Conservation (phyloP, 1,140 invertebrate species). For the Musca domestica region DNA sequence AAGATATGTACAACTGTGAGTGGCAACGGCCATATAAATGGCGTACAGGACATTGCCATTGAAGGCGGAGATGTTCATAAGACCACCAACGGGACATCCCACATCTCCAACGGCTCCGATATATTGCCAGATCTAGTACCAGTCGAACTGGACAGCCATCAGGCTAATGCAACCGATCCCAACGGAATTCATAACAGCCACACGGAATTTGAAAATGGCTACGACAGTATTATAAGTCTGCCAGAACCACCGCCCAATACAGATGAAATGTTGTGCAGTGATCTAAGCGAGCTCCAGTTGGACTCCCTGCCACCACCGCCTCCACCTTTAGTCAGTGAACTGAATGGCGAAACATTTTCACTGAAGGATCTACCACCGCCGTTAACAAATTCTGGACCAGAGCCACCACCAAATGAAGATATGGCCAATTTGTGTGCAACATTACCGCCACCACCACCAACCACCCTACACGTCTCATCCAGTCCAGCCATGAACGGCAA, state of each 20-base stretch:
- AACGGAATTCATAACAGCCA: slow-evolving; percentile 10
- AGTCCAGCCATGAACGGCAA: slow-evolving; percentile 15
- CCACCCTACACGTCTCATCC: slow-evolving; percentile 13
- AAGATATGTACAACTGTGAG: too few species aligned
- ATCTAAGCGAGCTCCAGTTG: slow-evolving; percentile 46
- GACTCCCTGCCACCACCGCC: slow-evolving; percentile 50
- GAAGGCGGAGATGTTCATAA: too few species aligned
- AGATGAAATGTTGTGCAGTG: slow-evolving; percentile 45
- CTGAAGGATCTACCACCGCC: slow-evolving; percentile 20
- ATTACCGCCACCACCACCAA: slow-evolving; percentile 39
- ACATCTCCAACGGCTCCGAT: too few species aligned
- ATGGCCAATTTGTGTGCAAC: slow-evolving; percentile 7
- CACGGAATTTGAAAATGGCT: slow-evolving; percentile 32
- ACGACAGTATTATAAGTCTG: slow-evolving; percentile 51
- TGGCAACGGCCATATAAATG: too few species aligned
- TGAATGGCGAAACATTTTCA: slow-evolving; percentile 7
- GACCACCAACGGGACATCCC: too few species aligned
- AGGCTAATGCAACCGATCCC: neutral
- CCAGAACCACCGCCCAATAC: slow-evolving; percentile 49
- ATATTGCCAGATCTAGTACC: neutral
- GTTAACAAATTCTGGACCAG: neutral
- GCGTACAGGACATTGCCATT: too few species aligned
- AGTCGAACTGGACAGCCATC: neutral
- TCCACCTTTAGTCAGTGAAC: slow-evolving; percentile 31
- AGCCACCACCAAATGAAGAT: neutral